Percentiles rank a stretch among this genome's conserved stretches.
phyloP scores from a whole-genome alignment of 2,113 vertebrate species.

The Peucedramus taeniatus region DNA sequence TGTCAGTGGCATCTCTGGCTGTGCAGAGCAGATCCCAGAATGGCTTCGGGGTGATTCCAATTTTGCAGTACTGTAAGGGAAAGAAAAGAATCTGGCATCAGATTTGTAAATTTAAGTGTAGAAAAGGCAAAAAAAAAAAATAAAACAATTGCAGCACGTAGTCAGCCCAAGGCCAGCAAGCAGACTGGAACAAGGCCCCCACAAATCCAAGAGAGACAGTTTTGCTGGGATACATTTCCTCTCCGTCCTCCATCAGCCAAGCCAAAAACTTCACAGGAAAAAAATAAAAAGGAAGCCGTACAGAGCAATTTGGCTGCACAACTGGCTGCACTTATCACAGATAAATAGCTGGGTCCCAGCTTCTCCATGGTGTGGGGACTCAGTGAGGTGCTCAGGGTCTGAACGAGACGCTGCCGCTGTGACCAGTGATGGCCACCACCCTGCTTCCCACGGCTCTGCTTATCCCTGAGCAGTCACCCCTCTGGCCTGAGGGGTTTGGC shows the following conservation, averaged over 20 bases:
- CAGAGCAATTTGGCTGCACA: neutral
- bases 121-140: neutral
- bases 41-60: neutral
- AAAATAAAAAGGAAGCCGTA: neutral
- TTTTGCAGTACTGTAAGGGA: neutral
- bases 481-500: neutral
- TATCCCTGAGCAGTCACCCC: neutral
- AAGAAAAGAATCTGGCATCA: neutral
- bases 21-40: neutral
- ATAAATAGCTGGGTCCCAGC: neutral
- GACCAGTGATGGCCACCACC: neutral
- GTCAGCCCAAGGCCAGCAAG: neutral
- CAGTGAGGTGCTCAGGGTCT: fast-evolving
- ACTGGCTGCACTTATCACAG: neutral
- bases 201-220: neutral
- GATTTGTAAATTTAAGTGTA: neutral
- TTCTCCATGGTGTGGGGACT: neutral
- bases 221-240: constrained; percentile 42
- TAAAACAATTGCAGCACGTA: neutral
- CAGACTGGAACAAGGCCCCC: neutral
- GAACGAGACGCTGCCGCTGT: fast-evolving
- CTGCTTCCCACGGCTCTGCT: neutral
- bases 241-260: neutral
- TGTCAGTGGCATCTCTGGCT: neutral
- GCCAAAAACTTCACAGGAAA: constrained; percentile 18